Conservation (phyloP, 1,140 invertebrate genomes). For the Neodiprion lecontei region DNA sequence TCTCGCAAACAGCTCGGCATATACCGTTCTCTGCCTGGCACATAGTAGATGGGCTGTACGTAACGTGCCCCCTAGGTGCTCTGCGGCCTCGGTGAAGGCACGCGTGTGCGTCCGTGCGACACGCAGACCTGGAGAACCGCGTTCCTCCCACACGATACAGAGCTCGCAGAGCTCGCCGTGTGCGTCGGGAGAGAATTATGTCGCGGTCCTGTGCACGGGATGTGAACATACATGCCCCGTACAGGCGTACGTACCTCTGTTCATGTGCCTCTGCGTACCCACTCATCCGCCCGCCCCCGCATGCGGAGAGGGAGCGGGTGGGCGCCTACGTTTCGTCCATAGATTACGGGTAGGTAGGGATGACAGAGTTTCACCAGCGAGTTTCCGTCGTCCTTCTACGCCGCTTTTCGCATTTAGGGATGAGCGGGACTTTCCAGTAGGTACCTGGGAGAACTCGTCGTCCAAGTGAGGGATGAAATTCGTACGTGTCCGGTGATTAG, state of each 20-base stretch:
- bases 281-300: too few relatives aligned
- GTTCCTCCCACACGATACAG: neutral
- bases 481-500: too few relatives aligned
- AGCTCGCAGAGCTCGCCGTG: neutral
- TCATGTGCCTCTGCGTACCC: too few relatives aligned
- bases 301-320: neutral
- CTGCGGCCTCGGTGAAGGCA: neutral
- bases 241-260: neutral
- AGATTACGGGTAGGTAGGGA: neutral
- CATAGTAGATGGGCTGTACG: neutral
- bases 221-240: neutral
- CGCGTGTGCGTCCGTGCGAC: neutral
- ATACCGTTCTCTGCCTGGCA: neutral
- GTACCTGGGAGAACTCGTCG: too few relatives aligned
- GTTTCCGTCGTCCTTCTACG: too few relatives aligned
- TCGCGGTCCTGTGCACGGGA: constrained; percentile 3
- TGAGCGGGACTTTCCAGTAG: too few relatives aligned
- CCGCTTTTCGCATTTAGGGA: too few relatives aligned
- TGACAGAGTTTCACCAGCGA: neutral
- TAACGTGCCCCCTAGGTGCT: constrained; percentile 6
- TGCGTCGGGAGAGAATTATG: constrained; percentile 4
- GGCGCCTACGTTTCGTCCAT: neutral
- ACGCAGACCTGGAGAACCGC: neutral
- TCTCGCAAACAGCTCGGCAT: constrained; percentile 6
- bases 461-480: too few relatives aligned